phyloP scores from a whole-genome alignment of 2,797 vertebrate species.

The Helarctos malayanus region DNA sequence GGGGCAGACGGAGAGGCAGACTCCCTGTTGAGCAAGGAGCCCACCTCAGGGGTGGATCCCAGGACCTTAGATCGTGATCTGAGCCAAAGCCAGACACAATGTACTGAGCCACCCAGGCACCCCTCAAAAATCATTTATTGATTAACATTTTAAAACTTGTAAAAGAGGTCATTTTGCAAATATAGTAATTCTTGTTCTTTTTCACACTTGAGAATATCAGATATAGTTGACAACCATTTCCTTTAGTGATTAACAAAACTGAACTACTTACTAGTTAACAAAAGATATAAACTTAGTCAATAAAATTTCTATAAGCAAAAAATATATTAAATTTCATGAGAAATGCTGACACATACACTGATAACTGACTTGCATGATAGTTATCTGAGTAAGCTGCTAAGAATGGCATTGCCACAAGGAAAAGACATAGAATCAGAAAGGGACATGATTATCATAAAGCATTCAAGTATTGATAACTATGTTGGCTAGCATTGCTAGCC shows the following conservation, averaged over 20 bases:
- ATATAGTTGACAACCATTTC: neutral
- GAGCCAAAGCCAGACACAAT: neutral
- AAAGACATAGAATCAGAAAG: neutral
- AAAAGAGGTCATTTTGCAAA: neutral
- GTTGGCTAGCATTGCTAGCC: neutral
- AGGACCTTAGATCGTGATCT: neutral
- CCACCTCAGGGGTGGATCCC: neutral
- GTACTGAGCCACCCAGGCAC: neutral
- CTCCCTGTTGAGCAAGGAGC: neutral
- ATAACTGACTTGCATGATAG: neutral
- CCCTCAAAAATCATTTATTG: neutral
- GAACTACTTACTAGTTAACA: neutral
- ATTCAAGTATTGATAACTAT: neutral
- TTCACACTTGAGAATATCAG: neutral
- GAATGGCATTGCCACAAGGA: neutral
- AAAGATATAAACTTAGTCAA: neutral
- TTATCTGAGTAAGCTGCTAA: neutral
- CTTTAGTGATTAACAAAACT: neutral
- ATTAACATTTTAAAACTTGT: neutral
- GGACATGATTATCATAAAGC: neutral
- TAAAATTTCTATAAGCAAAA: neutral
- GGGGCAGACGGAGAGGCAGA: neutral
- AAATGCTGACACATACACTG: neutral
- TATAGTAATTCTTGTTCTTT: neutral
- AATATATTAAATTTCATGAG: neutral